Evolutionary conservation across 2,797 vertebrate genomes (phyloP).

Genomic region (Glossophaga mutica): DNA sequence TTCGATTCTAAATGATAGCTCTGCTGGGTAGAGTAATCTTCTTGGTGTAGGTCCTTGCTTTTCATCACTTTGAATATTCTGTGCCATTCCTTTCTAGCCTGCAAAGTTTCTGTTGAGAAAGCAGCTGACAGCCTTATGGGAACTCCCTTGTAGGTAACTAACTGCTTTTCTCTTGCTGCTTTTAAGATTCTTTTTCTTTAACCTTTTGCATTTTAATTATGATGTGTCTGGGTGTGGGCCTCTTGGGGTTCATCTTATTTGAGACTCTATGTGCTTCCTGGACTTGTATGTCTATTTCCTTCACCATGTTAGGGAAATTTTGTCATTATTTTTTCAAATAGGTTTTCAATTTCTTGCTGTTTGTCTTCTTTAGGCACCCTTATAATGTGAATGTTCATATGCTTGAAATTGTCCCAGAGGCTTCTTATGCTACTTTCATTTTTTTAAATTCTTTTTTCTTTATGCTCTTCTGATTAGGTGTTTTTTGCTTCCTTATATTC

Average conservation of each 20-base stretch:
- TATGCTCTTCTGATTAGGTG: neutral
- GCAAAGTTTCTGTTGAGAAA: neutral
- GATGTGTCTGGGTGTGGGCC: neutral
- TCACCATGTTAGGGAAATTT: neutral
- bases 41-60: neutral
- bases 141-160: neutral
- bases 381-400: neutral
- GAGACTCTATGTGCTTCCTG: neutral
- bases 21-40: neutral
- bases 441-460: neutral
- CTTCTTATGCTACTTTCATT: neutral
- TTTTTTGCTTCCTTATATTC: neutral
- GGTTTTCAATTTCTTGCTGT: neutral
- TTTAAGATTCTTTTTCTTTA: neutral
- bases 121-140: neutral
- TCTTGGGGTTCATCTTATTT: neutral
- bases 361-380: neutral
- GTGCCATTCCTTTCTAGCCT: neutral
- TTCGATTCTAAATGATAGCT: neutral
- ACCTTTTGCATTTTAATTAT: neutral
- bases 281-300: neutral
- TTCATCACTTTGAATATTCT: neutral
- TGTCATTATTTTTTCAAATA: neutral
- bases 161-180: neutral
- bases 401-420: neutral